phyloP scores from a whole-genome alignment of 2,888 invertebrate genomes.

The Pheosia tremula region DNA sequence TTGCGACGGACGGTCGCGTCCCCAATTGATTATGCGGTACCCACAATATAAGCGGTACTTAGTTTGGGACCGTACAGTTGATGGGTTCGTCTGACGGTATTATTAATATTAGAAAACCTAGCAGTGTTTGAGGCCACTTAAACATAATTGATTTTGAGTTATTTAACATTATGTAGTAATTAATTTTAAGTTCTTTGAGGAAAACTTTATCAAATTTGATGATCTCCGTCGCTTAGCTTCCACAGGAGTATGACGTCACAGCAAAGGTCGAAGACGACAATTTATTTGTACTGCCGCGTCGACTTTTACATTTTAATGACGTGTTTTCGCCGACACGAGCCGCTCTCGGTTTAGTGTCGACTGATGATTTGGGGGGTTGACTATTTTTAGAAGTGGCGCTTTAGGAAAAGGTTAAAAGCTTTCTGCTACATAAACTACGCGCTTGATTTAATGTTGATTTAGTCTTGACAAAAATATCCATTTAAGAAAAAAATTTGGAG shows the following conservation, averaged over 20 bases:
- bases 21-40: too few relatives aligned
- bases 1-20: too few relatives aligned
- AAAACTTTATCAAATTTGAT: too few relatives aligned
- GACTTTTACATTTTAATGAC: constrained; percentile 70
- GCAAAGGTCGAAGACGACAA: constrained; percentile 26
- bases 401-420: constrained; percentile 1
- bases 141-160: too few relatives aligned
- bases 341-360: constrained; percentile 32
- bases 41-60: too few relatives aligned
- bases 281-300: constrained; percentile 63
- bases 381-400: constrained; percentile 1
- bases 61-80: too few relatives aligned
- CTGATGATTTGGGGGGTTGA: constrained; percentile 34
- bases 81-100: too few relatives aligned
- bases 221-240: constrained; percentile 11
- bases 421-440: background rate
- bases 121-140: too few relatives aligned
- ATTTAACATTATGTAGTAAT: too few relatives aligned
- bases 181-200: too few relatives aligned
- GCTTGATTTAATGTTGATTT: background rate
- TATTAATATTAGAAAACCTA: too few relatives aligned
- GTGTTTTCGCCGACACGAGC: constrained; percentile 40
- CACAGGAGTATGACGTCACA: constrained; percentile 4
- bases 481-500: too few relatives aligned
- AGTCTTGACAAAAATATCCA: background rate